Base-by-base conservation (phyloP, 1,140 invertebrate genomes). In the Microplitis demolitor region DNA sequence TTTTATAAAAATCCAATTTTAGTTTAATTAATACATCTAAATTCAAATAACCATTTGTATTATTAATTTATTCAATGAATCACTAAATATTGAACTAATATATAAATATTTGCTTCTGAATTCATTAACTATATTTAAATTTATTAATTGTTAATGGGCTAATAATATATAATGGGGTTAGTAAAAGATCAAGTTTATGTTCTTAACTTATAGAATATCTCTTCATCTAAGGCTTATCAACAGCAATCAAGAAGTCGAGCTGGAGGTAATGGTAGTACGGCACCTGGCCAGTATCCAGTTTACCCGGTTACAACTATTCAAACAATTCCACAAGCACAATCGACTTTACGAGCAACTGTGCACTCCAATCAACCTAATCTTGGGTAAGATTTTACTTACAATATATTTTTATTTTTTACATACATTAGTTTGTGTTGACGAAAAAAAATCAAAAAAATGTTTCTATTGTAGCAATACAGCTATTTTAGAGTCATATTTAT, bases 321-420 rank as follows among this genome's bases (percentile, higher is more conserved):
- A 74, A 77, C 81, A 73, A 83, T 87, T 72, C 82, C 80, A 78
- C 88, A 87, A 73, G 87, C 87, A 74, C 88, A 89, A 79, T 89
- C 89, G 79, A 87, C 88, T 71, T 89, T 90, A 69, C 83, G 89
- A 83, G 85, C 87, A 66, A 87, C 88, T 45, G 83, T 80, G 68
- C 83, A 88, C 74, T 82, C 84, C 73, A 87, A 78, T 80, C 85
- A 87, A 76, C 82, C 85, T 14, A 85, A 83, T 76, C 78, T 88
- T 69, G 85, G 85, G 88, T 88, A 80, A 87, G 82, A 75, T 63
- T 61, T 54, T 34, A 31, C n/a, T 76, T 66, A 66, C 6, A 14
- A 74, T 71, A 61, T 5, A 4, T 9, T 45, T 45, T 11, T 45
- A 45, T 45, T 66, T 34, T 61, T 67, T 45, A 24, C 33, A 37